Evolutionary conservation across 2,797 vertebrate species (phyloP).

Genomic region (Morus bassanus): DNA sequence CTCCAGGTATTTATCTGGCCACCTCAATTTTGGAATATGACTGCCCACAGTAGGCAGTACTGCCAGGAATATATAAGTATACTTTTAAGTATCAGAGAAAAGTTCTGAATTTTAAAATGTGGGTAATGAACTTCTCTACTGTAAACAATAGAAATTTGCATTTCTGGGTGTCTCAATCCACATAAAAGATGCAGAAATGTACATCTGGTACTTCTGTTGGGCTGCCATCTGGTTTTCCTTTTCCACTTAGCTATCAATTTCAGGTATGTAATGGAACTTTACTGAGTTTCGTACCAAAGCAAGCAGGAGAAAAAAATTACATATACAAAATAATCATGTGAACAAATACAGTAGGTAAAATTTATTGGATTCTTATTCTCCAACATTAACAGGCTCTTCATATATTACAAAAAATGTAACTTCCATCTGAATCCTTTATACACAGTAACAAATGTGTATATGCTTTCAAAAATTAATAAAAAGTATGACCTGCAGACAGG

Average conservation of each 20-base stretch:
- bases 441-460: neutral
- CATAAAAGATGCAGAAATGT: neutral
- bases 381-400: neutral
- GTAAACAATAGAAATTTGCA: neutral
- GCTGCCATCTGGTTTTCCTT: neutral
- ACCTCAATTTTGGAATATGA: neutral
- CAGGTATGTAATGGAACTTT: neutral
- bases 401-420: neutral
- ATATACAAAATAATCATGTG: fast-evolving
- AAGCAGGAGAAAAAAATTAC: neutral
- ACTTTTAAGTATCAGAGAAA: neutral
- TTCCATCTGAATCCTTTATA: neutral
- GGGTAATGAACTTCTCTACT: neutral
- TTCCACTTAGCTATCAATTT: neutral
- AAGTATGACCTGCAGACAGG: neutral
- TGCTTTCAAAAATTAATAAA: neutral
- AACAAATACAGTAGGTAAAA: neutral
- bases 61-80: neutral
- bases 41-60: neutral
- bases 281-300: neutral
- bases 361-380: neutral
- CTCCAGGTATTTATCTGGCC: neutral
- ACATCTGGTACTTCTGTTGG: neutral
- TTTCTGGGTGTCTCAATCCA: neutral
- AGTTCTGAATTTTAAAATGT: neutral